Conservation (phyloP, 2,797 vertebrate genomes). For the Pipistrellus pipistrellus region DNA sequence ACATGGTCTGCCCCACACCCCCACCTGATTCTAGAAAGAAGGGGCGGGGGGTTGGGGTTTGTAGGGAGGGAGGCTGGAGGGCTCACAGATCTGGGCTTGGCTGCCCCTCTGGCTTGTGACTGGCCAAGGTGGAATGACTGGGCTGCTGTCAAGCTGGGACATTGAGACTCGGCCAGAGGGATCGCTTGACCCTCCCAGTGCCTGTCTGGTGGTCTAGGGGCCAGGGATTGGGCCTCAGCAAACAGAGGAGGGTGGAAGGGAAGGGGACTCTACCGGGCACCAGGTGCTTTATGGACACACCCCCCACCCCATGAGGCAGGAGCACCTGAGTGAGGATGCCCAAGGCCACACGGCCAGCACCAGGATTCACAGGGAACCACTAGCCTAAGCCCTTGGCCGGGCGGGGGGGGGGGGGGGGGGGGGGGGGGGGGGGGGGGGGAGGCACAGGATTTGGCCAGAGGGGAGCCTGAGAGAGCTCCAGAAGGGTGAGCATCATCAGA, state of each 20-base stretch:
- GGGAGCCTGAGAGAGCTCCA: not conserved
- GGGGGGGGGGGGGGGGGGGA: no score
- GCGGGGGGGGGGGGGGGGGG: fast-evolving
- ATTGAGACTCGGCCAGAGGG: not conserved
- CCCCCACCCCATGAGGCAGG: not conserved
- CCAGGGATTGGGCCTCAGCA: not conserved
- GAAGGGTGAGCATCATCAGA: not conserved
- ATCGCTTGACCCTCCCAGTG: not conserved
- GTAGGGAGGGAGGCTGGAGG: not conserved
- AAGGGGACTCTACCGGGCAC: not conserved
- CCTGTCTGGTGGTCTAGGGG: not conserved
- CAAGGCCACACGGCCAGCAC: not conserved
- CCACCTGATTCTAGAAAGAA: not conserved
- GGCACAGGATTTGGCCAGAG: not conserved
- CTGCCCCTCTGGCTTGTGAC: not conserved
- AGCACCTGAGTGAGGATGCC: not conserved
- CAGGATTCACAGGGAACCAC: not conserved
- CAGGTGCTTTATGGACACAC: fast-evolving
- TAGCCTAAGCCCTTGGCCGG: not conserved
- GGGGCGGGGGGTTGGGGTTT: no score
- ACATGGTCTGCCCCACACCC: not conserved
- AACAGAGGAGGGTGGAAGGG: not conserved
- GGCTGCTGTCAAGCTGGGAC: not conserved
- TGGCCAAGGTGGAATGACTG: fast-evolving
- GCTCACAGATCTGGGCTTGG: not conserved